Percentiles rank a stretch among this genome's conserved stretches.
Conservation (phyloP, 2,113 vertebrate species). For the Catharus minimus region DNA sequence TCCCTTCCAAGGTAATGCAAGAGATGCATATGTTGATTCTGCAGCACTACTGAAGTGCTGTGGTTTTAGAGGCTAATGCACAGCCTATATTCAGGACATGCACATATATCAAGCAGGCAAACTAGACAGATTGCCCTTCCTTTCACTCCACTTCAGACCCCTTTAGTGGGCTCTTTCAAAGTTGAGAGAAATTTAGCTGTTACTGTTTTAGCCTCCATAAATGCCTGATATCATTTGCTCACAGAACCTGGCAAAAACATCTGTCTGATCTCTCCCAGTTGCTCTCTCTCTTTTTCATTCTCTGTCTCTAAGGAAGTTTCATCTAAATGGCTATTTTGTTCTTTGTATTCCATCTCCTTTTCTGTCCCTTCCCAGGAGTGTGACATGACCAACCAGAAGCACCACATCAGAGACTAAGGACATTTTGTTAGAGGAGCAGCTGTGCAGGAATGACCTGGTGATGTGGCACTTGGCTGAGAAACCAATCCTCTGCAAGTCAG, state of each 20-base stretch:
- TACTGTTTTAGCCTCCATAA: not conserved
- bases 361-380: not conserved
- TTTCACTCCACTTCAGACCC: constrained; percentile 24
- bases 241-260: not conserved
- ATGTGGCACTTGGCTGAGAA: constrained; percentile 27
- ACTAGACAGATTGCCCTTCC: not conserved
- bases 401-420: not conserved
- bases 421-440: not conserved
- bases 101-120: not conserved
- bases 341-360: not conserved
- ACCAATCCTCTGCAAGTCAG: not conserved
- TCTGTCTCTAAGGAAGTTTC: not conserved
- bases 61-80: constrained; percentile 10
- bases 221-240: constrained; percentile 24
- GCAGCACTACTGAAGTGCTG: not conserved
- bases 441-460: not conserved
- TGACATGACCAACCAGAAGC: not conserved
- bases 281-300: not conserved
- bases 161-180: constrained; percentile 3
- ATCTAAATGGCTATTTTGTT: not conserved
- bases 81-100: not conserved
- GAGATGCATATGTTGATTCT: not conserved
- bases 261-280: not conserved
- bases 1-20: not conserved
- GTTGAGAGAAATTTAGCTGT: constrained; percentile 29